Evolutionary conservation across 2,888 invertebrate species (phyloP).

Genomic region (Thera obeliscata): DNA sequence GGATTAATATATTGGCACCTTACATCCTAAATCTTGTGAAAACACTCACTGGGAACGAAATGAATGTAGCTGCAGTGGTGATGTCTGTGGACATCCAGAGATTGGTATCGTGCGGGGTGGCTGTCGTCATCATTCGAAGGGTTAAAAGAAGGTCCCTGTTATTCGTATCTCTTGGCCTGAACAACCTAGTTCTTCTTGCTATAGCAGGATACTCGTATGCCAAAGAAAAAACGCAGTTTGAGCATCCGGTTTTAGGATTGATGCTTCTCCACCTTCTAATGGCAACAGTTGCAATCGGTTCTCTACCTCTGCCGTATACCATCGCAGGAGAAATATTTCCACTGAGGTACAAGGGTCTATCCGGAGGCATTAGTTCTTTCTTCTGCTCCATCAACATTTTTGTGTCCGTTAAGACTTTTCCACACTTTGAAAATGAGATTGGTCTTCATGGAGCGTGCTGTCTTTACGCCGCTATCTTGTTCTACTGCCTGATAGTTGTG

Average conservation of each 20-base stretch:
- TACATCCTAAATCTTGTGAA: slow-evolving; percentile 86
- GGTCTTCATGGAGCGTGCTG: slow-evolving; percentile 52
- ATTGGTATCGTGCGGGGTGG: slow-evolving; percentile 81
- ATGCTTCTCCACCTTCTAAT: slow-evolving; percentile 71
- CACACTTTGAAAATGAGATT: slow-evolving; percentile 40
- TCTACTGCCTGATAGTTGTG: slow-evolving; percentile 55
- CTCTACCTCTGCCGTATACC: slow-evolving; percentile 87
- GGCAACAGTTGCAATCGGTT: slow-evolving; percentile 82
- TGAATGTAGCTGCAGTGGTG: slow-evolving; percentile 86
- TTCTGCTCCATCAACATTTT: slow-evolving; percentile 50
- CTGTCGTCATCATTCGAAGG: slow-evolving; percentile 84
- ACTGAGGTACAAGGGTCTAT: slow-evolving; percentile 83
- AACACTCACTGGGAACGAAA: slow-evolving; percentile 78
- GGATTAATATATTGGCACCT: slow-evolving; percentile 86
- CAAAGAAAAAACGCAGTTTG: slow-evolving; percentile 52
- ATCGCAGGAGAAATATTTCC: slow-evolving; percentile 89
- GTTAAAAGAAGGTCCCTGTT: slow-evolving; percentile 73
- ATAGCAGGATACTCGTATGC: slow-evolving; percentile 60
- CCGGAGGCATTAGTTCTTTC: slow-evolving; percentile 65
- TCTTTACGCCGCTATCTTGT: slow-evolving; percentile 54
- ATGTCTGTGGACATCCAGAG: slow-evolving; percentile 86
- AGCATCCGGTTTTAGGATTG: slow-evolving; percentile 59
- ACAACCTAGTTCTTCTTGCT: slow-evolving; percentile 55
- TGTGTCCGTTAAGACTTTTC: slow-evolving; percentile 47
- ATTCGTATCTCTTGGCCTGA: slow-evolving; percentile 55